Evolutionary conservation across 2,113 vertebrate species (phyloP), one percentile per base, ranked within the genome.

Genomic region (Platycercus adscitus): DNA sequence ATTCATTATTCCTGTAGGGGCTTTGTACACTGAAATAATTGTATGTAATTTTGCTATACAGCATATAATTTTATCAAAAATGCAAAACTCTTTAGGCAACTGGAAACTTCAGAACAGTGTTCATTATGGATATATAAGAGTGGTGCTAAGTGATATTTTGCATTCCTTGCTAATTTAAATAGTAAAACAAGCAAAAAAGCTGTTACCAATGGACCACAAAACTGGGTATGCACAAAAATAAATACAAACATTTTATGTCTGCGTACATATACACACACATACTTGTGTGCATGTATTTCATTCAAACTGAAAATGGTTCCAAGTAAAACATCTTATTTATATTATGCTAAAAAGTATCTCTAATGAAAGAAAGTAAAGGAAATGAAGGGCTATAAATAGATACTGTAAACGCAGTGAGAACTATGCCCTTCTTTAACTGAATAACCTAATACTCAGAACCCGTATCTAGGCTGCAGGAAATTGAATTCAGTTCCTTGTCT

Each of bases 131-230:
- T 70, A 46, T 60, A 61, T 5, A 39, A n/a, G 17, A 81, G 2
- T 13, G 6, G 37, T 63, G 25, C 3, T 35, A 73, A 77, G 7
- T 61, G 60, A 50, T 33, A 4, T 71, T 88, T 89, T 43, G 2
- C 17, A 91, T 86, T 81, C 39, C 33, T 92, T 89, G 24, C 11
- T 86, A 81, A 66, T 91, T 91, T 56, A 35, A 78, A 81, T 81
- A 39, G 33, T 50, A 47, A 63, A 68, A 16, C 19, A 58, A 86
- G 61, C 41, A 70, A 86, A 81, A 39, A 56, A 50, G 5, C 6
- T 56, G 18, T 53, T 68, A 37, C 46, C 6, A 55, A 5, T 28
- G 14, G 20, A 71, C 20, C 13, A 55, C 56, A 58, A 83, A 88
- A 55, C 17, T 56, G 7, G 65, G 15, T 33, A 33, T 15, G 33